Percentiles rank a stretch among this genome's conserved stretches.
Conservation (phyloP, 2,888 invertebrate species). For the Latrodectus hesperus region DNA sequence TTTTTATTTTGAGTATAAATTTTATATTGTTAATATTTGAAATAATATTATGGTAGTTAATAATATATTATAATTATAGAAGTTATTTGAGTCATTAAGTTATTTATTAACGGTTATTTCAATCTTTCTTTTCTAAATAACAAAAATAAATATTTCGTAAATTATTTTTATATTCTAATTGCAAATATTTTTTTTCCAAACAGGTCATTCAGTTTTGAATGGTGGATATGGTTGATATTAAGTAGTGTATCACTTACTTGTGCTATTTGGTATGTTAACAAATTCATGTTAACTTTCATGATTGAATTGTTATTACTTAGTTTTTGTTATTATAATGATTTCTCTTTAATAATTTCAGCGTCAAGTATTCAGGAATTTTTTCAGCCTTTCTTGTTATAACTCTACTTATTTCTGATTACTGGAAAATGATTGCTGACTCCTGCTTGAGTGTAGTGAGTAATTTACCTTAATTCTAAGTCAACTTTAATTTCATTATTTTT, state of each 20-base stretch:
- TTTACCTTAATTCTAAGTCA: not conserved
- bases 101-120: not conserved
- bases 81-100: not conserved
- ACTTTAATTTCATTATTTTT: too few relatives aligned
- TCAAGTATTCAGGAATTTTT: constrained; percentile 92
- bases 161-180: not conserved
- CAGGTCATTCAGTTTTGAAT: constrained; percentile 78
- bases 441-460: constrained; percentile 75
- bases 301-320: not conserved
- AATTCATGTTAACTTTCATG: not conserved
- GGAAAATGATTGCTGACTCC: constrained; percentile 77
- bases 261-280: constrained; percentile 81
- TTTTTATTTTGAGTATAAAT: too few relatives aligned
- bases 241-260: constrained; percentile 75
- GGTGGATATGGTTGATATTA: constrained; percentile 80
- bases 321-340: not conserved
- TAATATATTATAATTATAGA: not conserved
- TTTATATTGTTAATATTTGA: not conserved
- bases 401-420: constrained; percentile 85
- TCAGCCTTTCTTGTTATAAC: constrained; percentile 84
- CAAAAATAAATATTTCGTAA: too few relatives aligned
- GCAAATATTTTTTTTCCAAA: constrained; percentile 73
- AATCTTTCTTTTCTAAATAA: not conserved
- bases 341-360: constrained; percentile 77
- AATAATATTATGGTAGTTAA: not conserved